Conservation (phyloP, 1,140 invertebrate genomes). For the Apis cerana region DNA sequence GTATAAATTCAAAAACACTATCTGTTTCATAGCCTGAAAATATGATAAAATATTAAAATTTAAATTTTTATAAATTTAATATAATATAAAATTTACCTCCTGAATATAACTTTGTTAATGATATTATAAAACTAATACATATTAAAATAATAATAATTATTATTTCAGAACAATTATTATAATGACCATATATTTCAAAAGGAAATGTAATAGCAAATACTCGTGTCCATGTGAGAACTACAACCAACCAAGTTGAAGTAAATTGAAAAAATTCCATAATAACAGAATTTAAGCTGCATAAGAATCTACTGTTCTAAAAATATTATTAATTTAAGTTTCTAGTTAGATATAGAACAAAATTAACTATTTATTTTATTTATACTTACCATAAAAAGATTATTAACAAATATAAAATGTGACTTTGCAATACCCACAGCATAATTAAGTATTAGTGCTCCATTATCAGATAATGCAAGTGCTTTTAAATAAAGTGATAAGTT, state of each 20-base stretch:
- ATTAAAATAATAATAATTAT: slow-evolving; percentile 61
- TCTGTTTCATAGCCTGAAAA: slow-evolving; percentile 75
- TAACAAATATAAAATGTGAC: slow-evolving; percentile 65
- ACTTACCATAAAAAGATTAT: slow-evolving; percentile 74
- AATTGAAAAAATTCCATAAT: slow-evolving; percentile 73
- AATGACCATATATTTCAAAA: slow-evolving; percentile 55
- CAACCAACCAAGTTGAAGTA: slow-evolving; percentile 71
- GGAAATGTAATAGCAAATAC: slow-evolving; percentile 69
- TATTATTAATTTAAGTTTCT: slow-evolving; percentile 23
- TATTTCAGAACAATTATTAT: slow-evolving; percentile 60
- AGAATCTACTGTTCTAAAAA: slow-evolving; percentile 67
- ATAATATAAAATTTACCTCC: slow-evolving; percentile 63
- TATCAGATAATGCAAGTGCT: slow-evolving; percentile 74
- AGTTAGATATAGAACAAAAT: neutral
- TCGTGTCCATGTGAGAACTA: slow-evolving; percentile 70
- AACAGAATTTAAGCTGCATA: slow-evolving; percentile 66
- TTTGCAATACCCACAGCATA: slow-evolving; percentile 73
- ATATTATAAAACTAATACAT: slow-evolving; percentile 66
- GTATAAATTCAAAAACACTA: slow-evolving; percentile 74
- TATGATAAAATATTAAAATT: neutral
- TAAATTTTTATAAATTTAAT: neutral
- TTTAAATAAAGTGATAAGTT: slow-evolving; percentile 73
- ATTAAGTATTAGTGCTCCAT: slow-evolving; percentile 74
- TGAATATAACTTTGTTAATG: slow-evolving; percentile 69
- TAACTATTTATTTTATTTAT: slow-evolving; percentile 5